Evolutionary conservation across 2,113 vertebrate genomes (phyloP), one percentile per base, ranked within the genome.

Genomic region (Phocoena phocoena): DNA sequence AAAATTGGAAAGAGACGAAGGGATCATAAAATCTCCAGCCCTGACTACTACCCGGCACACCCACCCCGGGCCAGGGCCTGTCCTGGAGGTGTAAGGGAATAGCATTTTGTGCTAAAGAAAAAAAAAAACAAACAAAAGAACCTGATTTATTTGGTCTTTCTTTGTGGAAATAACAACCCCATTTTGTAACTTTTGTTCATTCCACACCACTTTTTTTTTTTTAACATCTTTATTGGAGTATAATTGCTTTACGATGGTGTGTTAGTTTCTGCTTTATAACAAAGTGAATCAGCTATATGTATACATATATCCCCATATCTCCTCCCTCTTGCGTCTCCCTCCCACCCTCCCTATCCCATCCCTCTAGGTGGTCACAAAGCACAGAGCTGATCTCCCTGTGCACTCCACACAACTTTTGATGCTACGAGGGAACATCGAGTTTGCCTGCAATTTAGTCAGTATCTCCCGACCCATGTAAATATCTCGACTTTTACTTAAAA

Each of bases 71-170:
- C 11, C n/a, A 11, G 70, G 12, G 2, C 76, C 33, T 2, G 25
- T 55, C 21, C 60, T 6, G 2, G 14, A 74, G 33, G 25, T 21
- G 5, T 2, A 10, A 80, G 36, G 63, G 71, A 80, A 63, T 3
- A 8, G 5, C 5, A 4, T 15, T 36, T 44, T 76, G 14, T 47
- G 58, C 6, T 23, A 17, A 60, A 70, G 8, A 2, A 2, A 6
- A 2, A 14, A n/a, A 2, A 1, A 3, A 4, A 1, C 0, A 31
- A 36, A 93, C 13, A 33, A 8, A 23, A 8, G 0, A 50, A 63
- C 8, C 18, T 0, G 1, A 53, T 33, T 18, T 36, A 1, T 50
- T 14, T 28, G 31, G 3, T 23, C 41, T 70, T 25, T 58, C 76
- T 63, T 77, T 50, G 31, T 44, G 28, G 36, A 60, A 68, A 17